These are phyloP conservation scores for Chaetorhynchus papuensis DNA, from an alignment of 2,113 vertebrate species.

Conservation along the genomic window DNA sequence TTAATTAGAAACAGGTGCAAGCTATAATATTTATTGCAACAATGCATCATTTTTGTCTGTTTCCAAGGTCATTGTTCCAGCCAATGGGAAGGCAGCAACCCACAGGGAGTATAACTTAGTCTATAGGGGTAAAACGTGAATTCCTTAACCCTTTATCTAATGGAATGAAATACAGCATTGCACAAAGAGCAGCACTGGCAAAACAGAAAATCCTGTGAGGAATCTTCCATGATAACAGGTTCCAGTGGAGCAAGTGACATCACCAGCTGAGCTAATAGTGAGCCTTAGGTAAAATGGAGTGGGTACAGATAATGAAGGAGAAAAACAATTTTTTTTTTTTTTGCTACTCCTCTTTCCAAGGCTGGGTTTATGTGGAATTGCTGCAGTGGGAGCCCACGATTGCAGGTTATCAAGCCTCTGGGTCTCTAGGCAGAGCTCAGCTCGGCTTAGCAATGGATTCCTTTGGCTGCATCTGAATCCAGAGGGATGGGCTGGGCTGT, in stretches of 20 bases:
- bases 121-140: conserved; percentile 29
- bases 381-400: not conserved
- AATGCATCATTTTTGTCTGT: conserved; percentile 66
- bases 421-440: not conserved
- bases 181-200: not conserved
- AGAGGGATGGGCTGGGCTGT: not conserved
- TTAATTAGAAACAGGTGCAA: conserved; percentile 67
- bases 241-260: conserved; percentile 55
- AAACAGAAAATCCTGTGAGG: conserved; percentile 24
- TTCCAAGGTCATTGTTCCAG: conserved; percentile 55
- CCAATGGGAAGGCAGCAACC: conserved; percentile 49
- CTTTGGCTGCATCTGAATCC: fast-evolving
- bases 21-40: conserved; percentile 67
- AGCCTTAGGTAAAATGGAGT: conserved; percentile 48
- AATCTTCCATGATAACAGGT: conserved; percentile 37
- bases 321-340: not conserved
- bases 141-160: conserved; percentile 55
- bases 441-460: not conserved
- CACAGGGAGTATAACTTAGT: conserved; percentile 52
- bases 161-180: conserved; percentile 19
- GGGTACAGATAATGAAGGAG: conserved; percentile 27
- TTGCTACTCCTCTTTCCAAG: not conserved
- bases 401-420: not conserved
- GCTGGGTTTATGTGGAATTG: conserved; percentile 5
- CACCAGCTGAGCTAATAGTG: conserved; percentile 56